These are phyloP conservation scores for Trachelus troglodyta DNA, from an alignment of 2,888 invertebrate species.

Conservation along the genomic window DNA sequence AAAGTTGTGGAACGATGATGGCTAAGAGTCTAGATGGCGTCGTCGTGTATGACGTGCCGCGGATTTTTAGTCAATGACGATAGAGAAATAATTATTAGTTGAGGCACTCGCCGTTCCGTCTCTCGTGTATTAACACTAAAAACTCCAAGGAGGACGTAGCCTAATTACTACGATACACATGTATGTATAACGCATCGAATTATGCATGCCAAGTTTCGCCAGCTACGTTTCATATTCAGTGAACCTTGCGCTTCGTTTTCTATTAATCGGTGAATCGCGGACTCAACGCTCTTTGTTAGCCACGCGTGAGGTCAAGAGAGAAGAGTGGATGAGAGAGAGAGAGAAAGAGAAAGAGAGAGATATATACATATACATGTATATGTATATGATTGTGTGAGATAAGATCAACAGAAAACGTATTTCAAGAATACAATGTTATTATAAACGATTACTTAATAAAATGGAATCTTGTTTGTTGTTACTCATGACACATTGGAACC, in stretches of 20 bases:
- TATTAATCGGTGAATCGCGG: conserved; percentile 41
- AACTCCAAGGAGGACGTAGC: conserved; percentile 9
- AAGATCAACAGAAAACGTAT: not conserved
- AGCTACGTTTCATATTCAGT: conserved; percentile 45
- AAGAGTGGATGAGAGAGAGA: conserved; percentile 31
- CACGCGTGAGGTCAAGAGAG: conserved; percentile 36
- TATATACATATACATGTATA: no score
- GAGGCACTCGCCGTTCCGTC: not conserved
- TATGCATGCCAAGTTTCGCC: conserved; percentile 47
- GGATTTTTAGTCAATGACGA: not conserved
- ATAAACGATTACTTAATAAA: conserved; percentile 61
- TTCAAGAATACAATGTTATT: conserved; percentile 55
- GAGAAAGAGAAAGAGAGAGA: conserved; percentile 24
- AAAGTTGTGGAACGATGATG: not conserved
- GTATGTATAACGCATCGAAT: conserved; percentile 36
- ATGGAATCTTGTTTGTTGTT: conserved; percentile 61
- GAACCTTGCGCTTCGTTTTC: conserved; percentile 53
- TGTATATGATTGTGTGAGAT: not conserved
- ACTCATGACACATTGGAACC: conserved; percentile 43
- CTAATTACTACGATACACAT: conserved; percentile 8
- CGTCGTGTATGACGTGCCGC: not conserved
- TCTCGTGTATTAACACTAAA: conserved; percentile 39
- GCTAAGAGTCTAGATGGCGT: not conserved
- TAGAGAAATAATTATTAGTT: not conserved
- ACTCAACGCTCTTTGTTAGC: conserved; percentile 41